A percentile compares a stretch with the other conserved stretches of the same genome.
phyloP scores from a whole-genome alignment of 2,113 vertebrate genomes.

The Ailurus styani region DNA sequence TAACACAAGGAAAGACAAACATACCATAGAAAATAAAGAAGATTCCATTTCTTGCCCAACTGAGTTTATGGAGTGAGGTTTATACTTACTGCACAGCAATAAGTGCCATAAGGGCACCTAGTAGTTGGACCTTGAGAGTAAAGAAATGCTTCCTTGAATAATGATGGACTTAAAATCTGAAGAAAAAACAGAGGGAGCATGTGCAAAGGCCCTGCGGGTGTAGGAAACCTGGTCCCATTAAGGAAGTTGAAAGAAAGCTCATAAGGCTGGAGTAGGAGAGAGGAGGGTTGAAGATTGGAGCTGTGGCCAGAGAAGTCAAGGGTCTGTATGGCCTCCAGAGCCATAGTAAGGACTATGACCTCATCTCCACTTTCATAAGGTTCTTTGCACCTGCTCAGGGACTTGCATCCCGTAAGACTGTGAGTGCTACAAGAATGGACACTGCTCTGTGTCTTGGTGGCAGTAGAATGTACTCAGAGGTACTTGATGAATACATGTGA shows the following conservation, averaged over 20 bases:
- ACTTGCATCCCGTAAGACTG: neutral
- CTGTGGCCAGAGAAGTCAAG: neutral
- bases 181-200: neutral
- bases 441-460: neutral
- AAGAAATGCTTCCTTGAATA: neutral
- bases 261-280: neutral
- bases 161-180: neutral
- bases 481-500: neutral
- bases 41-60: neutral
- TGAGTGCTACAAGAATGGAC: neutral
- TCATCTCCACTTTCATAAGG: neutral
- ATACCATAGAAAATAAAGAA: neutral
- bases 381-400: neutral
- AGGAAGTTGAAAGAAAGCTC: neutral
- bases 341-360: neutral
- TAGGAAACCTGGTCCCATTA: neutral
- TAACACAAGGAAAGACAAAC: neutral
- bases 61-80: neutral
- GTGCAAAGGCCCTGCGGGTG: neutral
- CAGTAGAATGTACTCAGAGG: neutral
- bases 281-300: neutral
- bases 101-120: neutral
- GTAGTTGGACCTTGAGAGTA: neutral
- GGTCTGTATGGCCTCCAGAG: neutral
- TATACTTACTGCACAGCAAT: neutral